Evolutionary conservation across 2,113 vertebrate species (phyloP).

Genomic region (Indicator maculatus): DNA sequence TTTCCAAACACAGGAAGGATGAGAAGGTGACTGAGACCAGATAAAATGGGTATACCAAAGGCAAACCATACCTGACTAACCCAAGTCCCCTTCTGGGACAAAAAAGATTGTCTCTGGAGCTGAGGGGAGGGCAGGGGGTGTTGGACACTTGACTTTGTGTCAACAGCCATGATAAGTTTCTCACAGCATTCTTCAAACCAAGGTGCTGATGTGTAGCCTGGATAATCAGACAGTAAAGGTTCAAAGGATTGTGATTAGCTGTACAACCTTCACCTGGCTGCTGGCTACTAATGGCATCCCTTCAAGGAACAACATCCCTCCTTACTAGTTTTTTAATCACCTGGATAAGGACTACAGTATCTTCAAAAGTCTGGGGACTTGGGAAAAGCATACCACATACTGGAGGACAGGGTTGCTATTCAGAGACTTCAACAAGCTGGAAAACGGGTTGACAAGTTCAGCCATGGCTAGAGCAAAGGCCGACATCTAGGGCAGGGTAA

Average conservation of each 20-base stretch:
- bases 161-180: not conserved
- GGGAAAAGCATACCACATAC: not conserved
- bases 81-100: fast-evolving
- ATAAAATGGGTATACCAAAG: not conserved
- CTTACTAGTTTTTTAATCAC: not conserved
- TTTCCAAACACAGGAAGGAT: not conserved
- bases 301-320: not conserved
- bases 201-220: not conserved
- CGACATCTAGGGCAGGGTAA: not conserved
- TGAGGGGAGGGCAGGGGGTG: not conserved
- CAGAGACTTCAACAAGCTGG: not conserved
- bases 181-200: not conserved
- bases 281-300: not conserved
- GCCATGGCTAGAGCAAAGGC: not conserved
- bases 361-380: not conserved
- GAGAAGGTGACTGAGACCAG: not conserved
- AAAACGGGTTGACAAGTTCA: not conserved
- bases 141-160: not conserved
- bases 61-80: not conserved
- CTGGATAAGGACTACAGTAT: not conserved
- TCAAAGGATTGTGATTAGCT: not conserved
- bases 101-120: not conserved
- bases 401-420: not conserved
- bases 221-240: not conserved
- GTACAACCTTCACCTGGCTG: not conserved